Percentiles rank a stretch among this genome's conserved stretches.
These are phyloP conservation scores for Merodon equestris DNA, from an alignment of 2,888 invertebrate species.

Conservation along the genomic window DNA sequence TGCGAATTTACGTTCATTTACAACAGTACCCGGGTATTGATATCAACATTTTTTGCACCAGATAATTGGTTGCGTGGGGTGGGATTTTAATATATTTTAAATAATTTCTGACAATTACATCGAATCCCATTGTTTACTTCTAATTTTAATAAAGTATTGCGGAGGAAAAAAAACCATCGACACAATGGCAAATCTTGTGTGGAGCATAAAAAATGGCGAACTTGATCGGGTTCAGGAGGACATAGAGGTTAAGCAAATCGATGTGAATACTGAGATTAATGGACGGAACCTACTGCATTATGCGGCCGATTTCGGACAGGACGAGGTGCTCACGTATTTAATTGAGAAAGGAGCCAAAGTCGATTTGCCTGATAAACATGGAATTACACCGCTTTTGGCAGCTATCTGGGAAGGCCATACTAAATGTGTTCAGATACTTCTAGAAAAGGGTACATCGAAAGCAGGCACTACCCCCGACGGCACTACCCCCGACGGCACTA, in stretches of 20 bases:
- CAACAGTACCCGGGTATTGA: no score
- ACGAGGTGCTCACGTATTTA: conserved; percentile 91
- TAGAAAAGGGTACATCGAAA: conserved; percentile 92
- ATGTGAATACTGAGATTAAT: conserved; percentile 92
- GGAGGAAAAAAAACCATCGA: not conserved
- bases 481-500: no score
- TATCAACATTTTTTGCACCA: no score
- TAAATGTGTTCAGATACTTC: conserved; percentile 91
- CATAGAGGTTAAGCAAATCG: conserved; percentile 90
- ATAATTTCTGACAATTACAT: no score
- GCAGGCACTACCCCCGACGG: conserved; percentile 92
- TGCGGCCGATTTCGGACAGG: conserved; percentile 98
- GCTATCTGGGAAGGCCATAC: conserved; percentile 99
- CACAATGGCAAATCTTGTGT: conserved; percentile 83
- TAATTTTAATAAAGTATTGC: no score
- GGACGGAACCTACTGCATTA: conserved; percentile 94
- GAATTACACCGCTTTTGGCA: conserved; percentile 94
- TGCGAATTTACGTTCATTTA: no score
- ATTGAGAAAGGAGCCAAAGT: conserved; percentile 94
- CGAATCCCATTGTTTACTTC: no score
- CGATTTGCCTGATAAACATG: conserved; percentile 95
- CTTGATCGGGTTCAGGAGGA: conserved; percentile 93
- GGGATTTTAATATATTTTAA: no score
- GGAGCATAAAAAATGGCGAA: conserved; percentile 97
- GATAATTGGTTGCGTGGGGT: no score